A percentile compares a stretch with the other conserved stretches of the same genome.
Conservation (phyloP, 2,888 invertebrate genomes). For the Pandemis cinnamomeana region DNA sequence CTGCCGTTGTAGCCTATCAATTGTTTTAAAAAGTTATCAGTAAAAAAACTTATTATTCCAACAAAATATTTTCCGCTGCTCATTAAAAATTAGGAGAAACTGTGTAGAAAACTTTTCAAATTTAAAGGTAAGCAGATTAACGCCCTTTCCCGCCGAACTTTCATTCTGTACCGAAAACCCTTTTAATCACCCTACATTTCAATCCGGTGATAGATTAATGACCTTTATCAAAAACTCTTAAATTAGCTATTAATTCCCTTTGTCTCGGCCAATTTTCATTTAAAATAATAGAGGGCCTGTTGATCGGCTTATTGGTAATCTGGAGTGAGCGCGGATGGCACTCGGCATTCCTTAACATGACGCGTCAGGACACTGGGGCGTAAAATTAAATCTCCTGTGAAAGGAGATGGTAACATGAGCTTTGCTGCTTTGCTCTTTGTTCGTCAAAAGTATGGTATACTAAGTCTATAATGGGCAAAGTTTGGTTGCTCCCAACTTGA, state of each 20-base stretch:
- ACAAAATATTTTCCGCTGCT: background rate
- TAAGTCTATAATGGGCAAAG: too few species aligned
- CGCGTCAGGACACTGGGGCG: too few species aligned
- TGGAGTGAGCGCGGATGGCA: background rate
- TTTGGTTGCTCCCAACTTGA: too few species aligned
- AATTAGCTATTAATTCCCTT: constrained; percentile 24
- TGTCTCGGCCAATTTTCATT: constrained; percentile 20
- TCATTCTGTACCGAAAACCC: constrained; percentile 19
- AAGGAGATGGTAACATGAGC: too few species aligned
- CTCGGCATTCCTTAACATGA: too few species aligned
- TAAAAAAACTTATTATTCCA: background rate
- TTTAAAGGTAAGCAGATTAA: constrained; percentile 28
- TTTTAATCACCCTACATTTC: constrained; percentile 31
- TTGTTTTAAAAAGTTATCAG: background rate
- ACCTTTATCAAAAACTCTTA: constrained; percentile 36
- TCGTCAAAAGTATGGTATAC: too few species aligned
- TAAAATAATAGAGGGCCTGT: constrained; percentile 17
- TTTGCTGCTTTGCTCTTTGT: too few species aligned
- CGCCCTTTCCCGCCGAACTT: constrained; percentile 12
- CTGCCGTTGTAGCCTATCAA: too few species aligned
- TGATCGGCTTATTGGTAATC: constrained; percentile 4
- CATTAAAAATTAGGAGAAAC: constrained; percentile 12
- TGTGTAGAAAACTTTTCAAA: background rate
- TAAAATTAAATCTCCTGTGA: too few species aligned
- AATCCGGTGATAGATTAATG: constrained; percentile 39